Conservation (phyloP, 2,888 invertebrate species). For the Molanna angustata region DNA sequence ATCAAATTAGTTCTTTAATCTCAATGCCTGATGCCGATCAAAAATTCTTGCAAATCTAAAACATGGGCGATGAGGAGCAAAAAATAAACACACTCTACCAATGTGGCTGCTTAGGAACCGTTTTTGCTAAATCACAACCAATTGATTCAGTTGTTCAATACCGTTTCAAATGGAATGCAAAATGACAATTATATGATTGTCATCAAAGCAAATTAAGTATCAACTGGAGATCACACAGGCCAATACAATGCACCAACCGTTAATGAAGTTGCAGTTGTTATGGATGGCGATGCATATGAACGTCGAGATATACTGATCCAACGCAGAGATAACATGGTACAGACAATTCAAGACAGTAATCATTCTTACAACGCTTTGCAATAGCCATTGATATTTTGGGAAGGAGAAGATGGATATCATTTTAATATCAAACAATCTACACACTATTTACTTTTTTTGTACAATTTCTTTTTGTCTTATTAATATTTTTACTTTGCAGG, state of each 20-base stretch:
- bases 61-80: neutral
- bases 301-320: constrained; percentile 30
- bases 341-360: neutral
- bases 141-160: constrained; percentile 16
- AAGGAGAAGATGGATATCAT: constrained; percentile 34
- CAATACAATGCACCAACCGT: constrained; percentile 33
- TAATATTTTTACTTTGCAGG: constrained; percentile 3
- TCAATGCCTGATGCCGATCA: neutral
- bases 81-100: neutral
- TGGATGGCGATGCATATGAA: constrained; percentile 33
- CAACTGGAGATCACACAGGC: no score
- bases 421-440: constrained; percentile 24
- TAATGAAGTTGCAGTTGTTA: no score
- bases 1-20: no score
- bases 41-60: neutral
- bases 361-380: neutral
- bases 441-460: neutral
- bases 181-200: no score
- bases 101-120: neutral
- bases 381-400: no score
- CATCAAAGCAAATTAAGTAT: no score
- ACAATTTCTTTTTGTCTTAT: neutral
- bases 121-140: neutral
- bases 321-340: neutral
- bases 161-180: constrained; percentile 36